Evolutionary conservation across 2,113 vertebrate species (phyloP).

Genomic region (Petroica traversi): DNA sequence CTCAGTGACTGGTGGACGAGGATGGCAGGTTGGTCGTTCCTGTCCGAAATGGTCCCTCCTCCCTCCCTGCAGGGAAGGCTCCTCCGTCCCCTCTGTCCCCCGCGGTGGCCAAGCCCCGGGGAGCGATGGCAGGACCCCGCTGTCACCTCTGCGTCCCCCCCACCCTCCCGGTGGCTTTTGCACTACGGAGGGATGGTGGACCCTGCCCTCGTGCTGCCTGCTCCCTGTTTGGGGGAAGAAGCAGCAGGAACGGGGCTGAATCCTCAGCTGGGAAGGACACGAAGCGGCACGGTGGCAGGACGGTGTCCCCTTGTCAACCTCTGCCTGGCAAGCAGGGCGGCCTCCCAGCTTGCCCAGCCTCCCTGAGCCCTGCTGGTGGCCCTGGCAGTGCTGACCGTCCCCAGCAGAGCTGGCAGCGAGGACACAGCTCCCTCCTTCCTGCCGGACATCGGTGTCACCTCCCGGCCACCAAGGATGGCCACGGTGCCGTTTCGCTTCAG

Average conservation of each 20-base stretch:
- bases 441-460: not conserved
- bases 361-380: not conserved
- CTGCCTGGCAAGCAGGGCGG: not conserved
- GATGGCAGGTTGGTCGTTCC: conserved; percentile 63
- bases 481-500: not conserved
- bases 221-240: not conserved
- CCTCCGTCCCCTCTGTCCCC: not conserved
- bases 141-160: not conserved
- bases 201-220: not conserved
- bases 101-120: not conserved
- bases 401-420: not conserved
- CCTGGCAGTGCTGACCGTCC: not conserved
- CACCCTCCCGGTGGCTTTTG: not conserved
- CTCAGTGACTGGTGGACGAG: conserved; percentile 65
- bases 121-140: not conserved
- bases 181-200: conserved; percentile 34
- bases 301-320: not conserved
- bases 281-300: rapidly evolving
- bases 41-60: conserved; percentile 48
- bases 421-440: not conserved
- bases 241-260: not conserved
- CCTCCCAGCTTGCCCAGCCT: not conserved
- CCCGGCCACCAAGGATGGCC: not conserved
- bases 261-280: not conserved
- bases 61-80: not conserved